Conservation (phyloP, 2,888 invertebrate species). For the Dexiosoma caninum region DNA sequence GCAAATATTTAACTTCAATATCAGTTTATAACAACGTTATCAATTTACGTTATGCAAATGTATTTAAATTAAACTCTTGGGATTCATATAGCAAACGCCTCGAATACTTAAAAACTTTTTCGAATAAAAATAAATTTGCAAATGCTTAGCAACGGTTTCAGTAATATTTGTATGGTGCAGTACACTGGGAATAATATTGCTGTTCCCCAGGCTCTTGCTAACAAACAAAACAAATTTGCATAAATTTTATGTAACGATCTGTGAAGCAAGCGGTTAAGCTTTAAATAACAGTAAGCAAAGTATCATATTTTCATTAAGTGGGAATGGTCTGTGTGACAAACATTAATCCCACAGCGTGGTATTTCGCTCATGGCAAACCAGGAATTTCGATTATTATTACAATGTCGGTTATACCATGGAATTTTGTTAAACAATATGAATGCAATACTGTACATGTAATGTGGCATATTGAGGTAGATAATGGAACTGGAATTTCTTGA, state of each 20-base stretch:
- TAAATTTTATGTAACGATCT: neutral
- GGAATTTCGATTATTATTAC: no score
- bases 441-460: no score
- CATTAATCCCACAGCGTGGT: neutral
- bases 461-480: no score
- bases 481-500: no score
- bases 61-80: conserved; percentile 2
- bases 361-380: no score
- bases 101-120: neutral
- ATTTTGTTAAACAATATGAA: no score
- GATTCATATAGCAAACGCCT: neutral
- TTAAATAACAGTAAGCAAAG: neutral
- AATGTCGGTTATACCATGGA: no score
- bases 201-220: neutral
- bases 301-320: neutral
- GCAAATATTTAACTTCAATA: neutral
- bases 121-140: neutral
- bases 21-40: conserved; percentile 9
- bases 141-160: neutral
- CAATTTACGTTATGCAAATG: conserved; percentile 17
- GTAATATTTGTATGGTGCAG: neutral
- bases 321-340: neutral
- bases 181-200: neutral
- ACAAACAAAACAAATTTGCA: neutral
- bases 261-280: neutral